These are phyloP conservation scores for Danio rerio DNA, from an alignment of 2,113 vertebrate genomes.

Conservation along the genomic window DNA sequence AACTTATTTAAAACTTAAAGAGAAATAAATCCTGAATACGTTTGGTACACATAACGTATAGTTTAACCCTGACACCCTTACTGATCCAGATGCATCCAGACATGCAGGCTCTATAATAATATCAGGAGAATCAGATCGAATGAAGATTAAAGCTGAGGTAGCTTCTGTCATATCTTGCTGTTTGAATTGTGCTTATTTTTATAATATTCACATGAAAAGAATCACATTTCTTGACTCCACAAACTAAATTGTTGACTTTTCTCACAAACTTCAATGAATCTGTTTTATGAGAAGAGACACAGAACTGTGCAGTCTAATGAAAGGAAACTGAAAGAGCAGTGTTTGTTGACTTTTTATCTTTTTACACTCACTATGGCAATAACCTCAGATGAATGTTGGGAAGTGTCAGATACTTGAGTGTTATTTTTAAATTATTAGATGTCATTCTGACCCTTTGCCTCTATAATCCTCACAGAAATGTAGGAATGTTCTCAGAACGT, in stretches of 20 bases:
- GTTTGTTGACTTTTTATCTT: background rate
- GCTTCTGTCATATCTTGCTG: background rate
- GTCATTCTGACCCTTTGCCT: background rate
- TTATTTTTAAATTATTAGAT: slow-evolving; percentile 5
- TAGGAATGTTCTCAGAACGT: no score
- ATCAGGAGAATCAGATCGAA: background rate
- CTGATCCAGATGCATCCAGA: no score
- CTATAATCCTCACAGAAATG: background rate
- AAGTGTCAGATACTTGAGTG: background rate
- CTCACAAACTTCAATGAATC: slow-evolving; percentile 16
- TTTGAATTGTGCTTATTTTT: background rate
- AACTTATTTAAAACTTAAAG: no score
- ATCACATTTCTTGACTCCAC: background rate
- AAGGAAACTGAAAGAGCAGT: background rate
- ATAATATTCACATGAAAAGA: background rate
- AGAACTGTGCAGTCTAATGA: background rate
- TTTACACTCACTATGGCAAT: background rate
- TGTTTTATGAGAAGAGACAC: slow-evolving; percentile 40
- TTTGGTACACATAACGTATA: no score
- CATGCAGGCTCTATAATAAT: background rate
- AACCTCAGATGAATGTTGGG: background rate
- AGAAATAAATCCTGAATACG: no score
- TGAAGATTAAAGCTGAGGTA: background rate
- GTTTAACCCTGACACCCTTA: no score
- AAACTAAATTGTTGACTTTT: background rate